A percentile compares a stretch with the other conserved stretches of the same genome.
These are phyloP conservation scores for Neria commutata DNA, from an alignment of 2,888 invertebrate genomes.

Conservation along the genomic window DNA sequence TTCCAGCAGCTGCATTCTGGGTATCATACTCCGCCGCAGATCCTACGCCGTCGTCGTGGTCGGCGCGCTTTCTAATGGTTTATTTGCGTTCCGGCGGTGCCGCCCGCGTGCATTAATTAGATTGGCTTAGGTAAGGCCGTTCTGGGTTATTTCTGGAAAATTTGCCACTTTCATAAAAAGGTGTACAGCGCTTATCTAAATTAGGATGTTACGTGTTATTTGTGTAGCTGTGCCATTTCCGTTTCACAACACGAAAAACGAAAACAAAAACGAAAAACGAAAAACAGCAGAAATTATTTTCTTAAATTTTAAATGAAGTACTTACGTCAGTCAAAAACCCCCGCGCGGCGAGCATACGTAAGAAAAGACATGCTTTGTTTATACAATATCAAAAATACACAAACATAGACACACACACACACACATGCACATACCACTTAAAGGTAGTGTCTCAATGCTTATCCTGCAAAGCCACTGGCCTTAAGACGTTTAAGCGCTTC, in stretches of 20 bases:
- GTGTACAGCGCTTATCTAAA: constrained; percentile 53
- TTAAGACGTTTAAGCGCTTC: too few species aligned
- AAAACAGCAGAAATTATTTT: background rate
- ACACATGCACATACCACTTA: too few species aligned
- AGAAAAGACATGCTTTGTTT: too few species aligned
- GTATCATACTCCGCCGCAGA: background rate
- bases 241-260: constrained; percentile 37
- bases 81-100: constrained; percentile 21
- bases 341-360: too few species aligned
- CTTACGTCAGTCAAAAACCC: too few species aligned
- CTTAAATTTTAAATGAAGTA: too few species aligned
- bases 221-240: constrained; percentile 59
- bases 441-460: too few species aligned
- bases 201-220: constrained; percentile 53
- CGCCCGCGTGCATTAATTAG: constrained; percentile 7
- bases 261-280: background rate
- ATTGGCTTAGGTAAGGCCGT: background rate
- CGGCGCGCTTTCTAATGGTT: constrained; percentile 42
- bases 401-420: too few species aligned
- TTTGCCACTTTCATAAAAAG: constrained; percentile 17
- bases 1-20: background rate
- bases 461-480: too few species aligned
- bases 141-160: constrained; percentile 12
- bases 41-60: constrained; percentile 24
- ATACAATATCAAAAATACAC: too few species aligned